phyloP scores from a whole-genome alignment of 2,888 invertebrate genomes.

The Drosophila phalerata region DNA sequence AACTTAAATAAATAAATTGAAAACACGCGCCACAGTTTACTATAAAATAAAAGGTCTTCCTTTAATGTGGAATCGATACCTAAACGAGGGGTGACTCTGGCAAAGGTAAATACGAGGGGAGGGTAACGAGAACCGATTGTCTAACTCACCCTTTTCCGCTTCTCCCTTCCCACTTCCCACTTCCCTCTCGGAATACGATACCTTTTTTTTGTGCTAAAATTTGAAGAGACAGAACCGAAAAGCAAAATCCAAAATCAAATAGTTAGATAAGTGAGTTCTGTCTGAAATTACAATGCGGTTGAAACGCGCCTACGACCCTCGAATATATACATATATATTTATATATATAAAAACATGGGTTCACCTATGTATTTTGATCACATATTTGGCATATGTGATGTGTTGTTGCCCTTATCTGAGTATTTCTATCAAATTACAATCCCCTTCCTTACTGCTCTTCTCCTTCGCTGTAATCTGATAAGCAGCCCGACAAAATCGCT shows the following conservation, averaged over 20 bases:
- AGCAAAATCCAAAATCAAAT: constrained; percentile 61
- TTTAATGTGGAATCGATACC: constrained; percentile 71
- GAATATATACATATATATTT: not conserved
- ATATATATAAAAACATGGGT: not conserved
- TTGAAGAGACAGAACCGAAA: constrained; percentile 41
- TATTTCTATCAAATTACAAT: constrained; percentile 70
- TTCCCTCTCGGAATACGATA: constrained; percentile 51
- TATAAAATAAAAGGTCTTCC: constrained; percentile 36
- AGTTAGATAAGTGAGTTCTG: constrained; percentile 52
- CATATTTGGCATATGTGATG: constrained; percentile 55
- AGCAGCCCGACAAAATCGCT: constrained; percentile 68
- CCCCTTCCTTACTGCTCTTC: constrained; percentile 15
- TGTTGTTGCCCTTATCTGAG: constrained; percentile 59
- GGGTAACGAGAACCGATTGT: constrained; percentile 20
- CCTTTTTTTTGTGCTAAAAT: constrained; percentile 37
- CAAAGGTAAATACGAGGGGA: constrained; percentile 21
- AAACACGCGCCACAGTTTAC: constrained; percentile 60
- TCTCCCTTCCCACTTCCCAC: constrained; percentile 8
- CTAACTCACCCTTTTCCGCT: constrained; percentile 6
- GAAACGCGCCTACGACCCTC: constrained; percentile 42
- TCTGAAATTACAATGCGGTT: constrained; percentile 51
- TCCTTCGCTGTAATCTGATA: constrained; percentile 65
- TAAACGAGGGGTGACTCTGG: constrained; percentile 1
- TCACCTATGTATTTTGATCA: constrained; percentile 22
- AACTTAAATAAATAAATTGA: constrained; percentile 59